A percentile compares a stretch with the other conserved stretches of the same genome.
phyloP scores from a whole-genome alignment of 2,797 vertebrate species.

The Thripadectes ignobilis region DNA sequence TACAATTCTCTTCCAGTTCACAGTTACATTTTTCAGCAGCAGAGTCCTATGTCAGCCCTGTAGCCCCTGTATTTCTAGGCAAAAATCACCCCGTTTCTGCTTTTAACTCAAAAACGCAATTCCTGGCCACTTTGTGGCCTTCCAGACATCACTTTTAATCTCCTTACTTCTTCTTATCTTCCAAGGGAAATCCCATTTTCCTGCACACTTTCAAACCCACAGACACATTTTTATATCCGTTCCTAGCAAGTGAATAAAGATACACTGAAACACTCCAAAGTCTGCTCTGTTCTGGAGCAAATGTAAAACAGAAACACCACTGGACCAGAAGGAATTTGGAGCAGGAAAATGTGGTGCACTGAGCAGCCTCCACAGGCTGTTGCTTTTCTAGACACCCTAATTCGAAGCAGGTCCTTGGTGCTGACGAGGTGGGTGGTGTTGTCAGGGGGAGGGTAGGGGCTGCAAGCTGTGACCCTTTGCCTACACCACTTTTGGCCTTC shows the following conservation, averaged over 20 bases:
- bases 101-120: neutral
- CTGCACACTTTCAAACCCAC: neutral
- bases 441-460: neutral
- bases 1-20: neutral
- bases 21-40: neutral
- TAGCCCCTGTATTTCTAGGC: neutral
- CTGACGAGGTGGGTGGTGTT: fast-evolving
- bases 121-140: neutral
- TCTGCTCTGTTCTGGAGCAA: neutral
- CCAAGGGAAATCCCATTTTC: neutral
- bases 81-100: neutral
- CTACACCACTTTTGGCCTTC: neutral
- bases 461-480: neutral
- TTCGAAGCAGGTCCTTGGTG: neutral
- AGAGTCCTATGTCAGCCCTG: neutral
- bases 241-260: neutral
- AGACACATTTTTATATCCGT: neutral
- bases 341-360: neutral
- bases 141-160: neutral
- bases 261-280: neutral
- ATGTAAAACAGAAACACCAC: neutral
- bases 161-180: neutral
- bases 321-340: neutral
- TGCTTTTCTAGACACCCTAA: neutral
- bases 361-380: neutral